Base-by-base conservation (phyloP, 2,113 vertebrate genomes). In the Lipotes vexillifer region DNA sequence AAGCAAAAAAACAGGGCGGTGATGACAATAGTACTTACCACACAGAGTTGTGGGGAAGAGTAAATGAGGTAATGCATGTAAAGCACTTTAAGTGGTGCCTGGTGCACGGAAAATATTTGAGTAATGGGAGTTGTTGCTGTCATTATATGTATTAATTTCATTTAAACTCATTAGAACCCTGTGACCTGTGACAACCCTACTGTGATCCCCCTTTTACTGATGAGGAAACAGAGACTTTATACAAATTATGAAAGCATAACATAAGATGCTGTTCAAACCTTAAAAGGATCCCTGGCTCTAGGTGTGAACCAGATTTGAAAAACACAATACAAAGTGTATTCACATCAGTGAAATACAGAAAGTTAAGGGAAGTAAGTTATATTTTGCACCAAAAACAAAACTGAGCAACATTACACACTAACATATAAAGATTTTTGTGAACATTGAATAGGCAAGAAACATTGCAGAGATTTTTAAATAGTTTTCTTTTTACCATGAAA, bases 351-450 rank as follows among this genome's bases (percentile, higher is more conserved):
- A 81, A 97, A 84, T 81, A 84, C 44, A 52, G 84, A 96, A 92
- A 33, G 36, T 75, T 85, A 49, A 94, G 6, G 57, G 41, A 84
- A 49, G 57, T 84, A 83, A 94, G 2, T 95, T 81, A 38, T 14
- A 78, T 71, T 96, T 94, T 88, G 55, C 14, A 33, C 66, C 4
- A 11, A 80, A 94, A 93, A 57, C 59, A 95, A 90, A 87, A 87
- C 21, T 61, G 90, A 90, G 38, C 20, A 89, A 84, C 57, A 80
- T 74, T 75, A 46, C 33, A 90, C 8, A 59, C 44, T 80, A 74
- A 44, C 74, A 91, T n/a, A 78, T 29, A 81, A 83, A 86, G 33
- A 3, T 41, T 46, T 82, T 78, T 63, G 10, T 21, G 41, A 38
- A 10, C 20, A 44, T 0, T 65, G 29, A 82, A 63, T n/a, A 38